phyloP scores from a whole-genome alignment of 2,888 invertebrate species.

The Xylota sylvarum region DNA sequence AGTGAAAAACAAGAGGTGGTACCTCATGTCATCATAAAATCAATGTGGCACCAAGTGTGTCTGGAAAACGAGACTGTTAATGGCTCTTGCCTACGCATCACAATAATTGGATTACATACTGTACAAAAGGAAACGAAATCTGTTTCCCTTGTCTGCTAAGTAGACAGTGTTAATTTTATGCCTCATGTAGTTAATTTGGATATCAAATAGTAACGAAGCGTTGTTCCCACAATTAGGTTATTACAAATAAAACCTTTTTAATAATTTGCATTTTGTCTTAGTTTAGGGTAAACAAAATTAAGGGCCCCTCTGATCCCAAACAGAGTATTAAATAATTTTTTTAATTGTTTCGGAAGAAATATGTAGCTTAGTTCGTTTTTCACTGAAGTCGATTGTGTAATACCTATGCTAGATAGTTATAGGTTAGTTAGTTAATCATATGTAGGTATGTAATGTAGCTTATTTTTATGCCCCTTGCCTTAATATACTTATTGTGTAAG shows the following conservation, averaged over 20 bases:
- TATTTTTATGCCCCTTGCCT: too few species aligned
- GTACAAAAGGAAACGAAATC: constrained; percentile 24
- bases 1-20: constrained; percentile 80
- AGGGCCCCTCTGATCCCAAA: too few species aligned
- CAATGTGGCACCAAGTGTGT: constrained; percentile 67
- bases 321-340: too few species aligned
- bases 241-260: constrained; percentile 11
- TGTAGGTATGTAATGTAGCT: too few species aligned
- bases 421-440: too few species aligned
- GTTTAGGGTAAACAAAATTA: too few species aligned
- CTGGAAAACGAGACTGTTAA: constrained; percentile 67
- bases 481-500: too few species aligned
- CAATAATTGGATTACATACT: constrained; percentile 49
- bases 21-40: constrained; percentile 84
- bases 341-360: too few species aligned
- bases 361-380: too few species aligned
- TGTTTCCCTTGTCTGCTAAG: constrained; percentile 26
- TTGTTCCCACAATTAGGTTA: constrained; percentile 42
- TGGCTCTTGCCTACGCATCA: constrained; percentile 47
- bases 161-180: constrained; percentile 61
- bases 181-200: constrained; percentile 57
- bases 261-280: not conserved
- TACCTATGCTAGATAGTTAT: too few species aligned
- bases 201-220: constrained; percentile 54
- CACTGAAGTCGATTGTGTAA: too few species aligned